Percentiles rank a stretch among this genome's conserved stretches.
phyloP scores from a whole-genome alignment of 2,797 vertebrate species.

The Micropoecilia bifurca region DNA sequence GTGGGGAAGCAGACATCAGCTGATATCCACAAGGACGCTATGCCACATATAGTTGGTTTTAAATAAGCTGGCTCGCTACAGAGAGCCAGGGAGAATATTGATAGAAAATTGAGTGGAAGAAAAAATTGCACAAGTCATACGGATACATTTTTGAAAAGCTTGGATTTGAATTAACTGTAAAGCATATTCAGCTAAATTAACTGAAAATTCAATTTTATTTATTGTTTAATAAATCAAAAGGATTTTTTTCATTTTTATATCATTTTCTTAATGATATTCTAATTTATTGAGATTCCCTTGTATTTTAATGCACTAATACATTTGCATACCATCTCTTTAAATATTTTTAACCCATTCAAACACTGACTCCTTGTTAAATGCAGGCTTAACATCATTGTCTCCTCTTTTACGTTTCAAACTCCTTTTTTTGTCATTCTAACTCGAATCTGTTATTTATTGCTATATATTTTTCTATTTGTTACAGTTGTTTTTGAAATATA shows the following conservation, averaged over 20 bases:
- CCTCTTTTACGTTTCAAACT: conserved; percentile 38
- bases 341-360: conserved; percentile 78
- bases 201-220: neutral
- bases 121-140: neutral
- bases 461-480: conserved; percentile 61
- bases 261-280: neutral
- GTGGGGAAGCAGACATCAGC: neutral
- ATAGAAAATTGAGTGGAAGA: neutral
- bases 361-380: conserved; percentile 72
- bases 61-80: neutral
- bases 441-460: conserved; percentile 68
- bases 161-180: neutral
- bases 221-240: neutral
- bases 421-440: conserved; percentile 29
- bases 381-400: conserved; percentile 72
- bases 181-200: neutral
- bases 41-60: neutral
- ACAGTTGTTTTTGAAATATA: conserved; percentile 74
- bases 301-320: conserved; percentile 65
- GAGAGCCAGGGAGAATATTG: neutral
- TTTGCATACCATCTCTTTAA: conserved; percentile 65
- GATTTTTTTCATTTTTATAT: neutral
- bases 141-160: neutral
- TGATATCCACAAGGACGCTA: neutral
- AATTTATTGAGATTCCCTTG: neutral